Evolutionary conservation across 2,113 vertebrate genomes (phyloP).

Genomic region (Cnemophilus loriae): DNA sequence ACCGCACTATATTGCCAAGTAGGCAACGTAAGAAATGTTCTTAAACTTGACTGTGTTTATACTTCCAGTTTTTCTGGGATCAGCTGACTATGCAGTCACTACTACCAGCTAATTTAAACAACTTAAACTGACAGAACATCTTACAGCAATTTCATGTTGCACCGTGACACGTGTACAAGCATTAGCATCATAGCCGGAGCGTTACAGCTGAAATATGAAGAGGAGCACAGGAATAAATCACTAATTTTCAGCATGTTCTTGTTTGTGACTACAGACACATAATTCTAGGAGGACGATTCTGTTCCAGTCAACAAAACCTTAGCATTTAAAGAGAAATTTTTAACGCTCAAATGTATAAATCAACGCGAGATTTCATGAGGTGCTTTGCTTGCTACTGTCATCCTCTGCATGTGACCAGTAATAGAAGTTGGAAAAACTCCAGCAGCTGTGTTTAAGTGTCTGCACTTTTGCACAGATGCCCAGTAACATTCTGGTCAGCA

Average conservation of each 20-base stretch:
- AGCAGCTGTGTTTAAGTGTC: not conserved
- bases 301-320: not conserved
- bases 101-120: slow-evolving; percentile 18
- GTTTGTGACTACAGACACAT: not conserved
- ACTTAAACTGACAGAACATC: not conserved
- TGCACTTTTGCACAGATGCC: not conserved
- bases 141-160: not conserved
- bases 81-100: not conserved
- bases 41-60: not conserved
- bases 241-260: not conserved
- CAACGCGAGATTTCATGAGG: not conserved
- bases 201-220: slow-evolving; percentile 3
- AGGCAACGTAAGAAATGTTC: not conserved
- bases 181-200: not conserved
- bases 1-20: not conserved
- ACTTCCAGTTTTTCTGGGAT: not conserved
- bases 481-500: not conserved
- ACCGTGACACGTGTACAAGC: not conserved
- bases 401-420: not conserved
- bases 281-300: not conserved
- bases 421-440: slow-evolving; percentile 2
- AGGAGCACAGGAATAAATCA: slow-evolving; percentile 2
- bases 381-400: not conserved
- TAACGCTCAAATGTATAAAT: not conserved
- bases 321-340: not conserved